Evolutionary conservation across 2,797 vertebrate genomes (phyloP).

Genomic region (Hoplostethus atlanticus): DNA sequence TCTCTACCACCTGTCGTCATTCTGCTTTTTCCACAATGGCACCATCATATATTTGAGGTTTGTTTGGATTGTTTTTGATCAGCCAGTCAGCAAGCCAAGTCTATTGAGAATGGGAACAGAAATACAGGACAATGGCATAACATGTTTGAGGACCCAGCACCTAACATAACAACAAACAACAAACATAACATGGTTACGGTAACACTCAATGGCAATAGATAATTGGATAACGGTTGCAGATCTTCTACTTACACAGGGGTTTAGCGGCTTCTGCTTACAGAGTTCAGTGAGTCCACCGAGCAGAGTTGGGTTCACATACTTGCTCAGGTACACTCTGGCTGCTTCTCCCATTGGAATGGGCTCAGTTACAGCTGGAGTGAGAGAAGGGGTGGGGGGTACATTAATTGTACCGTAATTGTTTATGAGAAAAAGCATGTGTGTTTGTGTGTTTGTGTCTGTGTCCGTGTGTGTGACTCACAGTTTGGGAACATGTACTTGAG

Average conservation of each 20-base stretch:
- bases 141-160: neutral
- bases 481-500: slow-evolving; percentile 95
- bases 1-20: slow-evolving; percentile 10
- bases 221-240: neutral
- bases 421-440: neutral
- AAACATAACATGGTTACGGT: neutral
- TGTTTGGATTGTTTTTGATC: slow-evolving; percentile 91
- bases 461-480: slow-evolving; percentile 79
- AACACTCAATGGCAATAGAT: neutral
- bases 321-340: slow-evolving; percentile 90
- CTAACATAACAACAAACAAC: slow-evolving; percentile 3
- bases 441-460: neutral
- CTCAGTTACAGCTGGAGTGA: slow-evolving; percentile 87
- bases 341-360: slow-evolving; percentile 85
- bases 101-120: slow-evolving; percentile 73
- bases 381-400: neutral
- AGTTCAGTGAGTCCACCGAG: slow-evolving; percentile 91
- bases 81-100: slow-evolving; percentile 97
- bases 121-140: neutral
- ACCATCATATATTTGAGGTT: slow-evolving; percentile 82
- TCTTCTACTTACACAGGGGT: slow-evolving; percentile 88
- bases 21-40: slow-evolving; percentile 56
- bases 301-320: slow-evolving; percentile 88
- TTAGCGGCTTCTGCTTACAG: slow-evolving; percentile 91
- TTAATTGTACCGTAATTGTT: neutral